Base-by-base conservation (phyloP, 37 sponge, comb jelly and placozoan genomes). In the Amphimedon queenslandica region DNA sequence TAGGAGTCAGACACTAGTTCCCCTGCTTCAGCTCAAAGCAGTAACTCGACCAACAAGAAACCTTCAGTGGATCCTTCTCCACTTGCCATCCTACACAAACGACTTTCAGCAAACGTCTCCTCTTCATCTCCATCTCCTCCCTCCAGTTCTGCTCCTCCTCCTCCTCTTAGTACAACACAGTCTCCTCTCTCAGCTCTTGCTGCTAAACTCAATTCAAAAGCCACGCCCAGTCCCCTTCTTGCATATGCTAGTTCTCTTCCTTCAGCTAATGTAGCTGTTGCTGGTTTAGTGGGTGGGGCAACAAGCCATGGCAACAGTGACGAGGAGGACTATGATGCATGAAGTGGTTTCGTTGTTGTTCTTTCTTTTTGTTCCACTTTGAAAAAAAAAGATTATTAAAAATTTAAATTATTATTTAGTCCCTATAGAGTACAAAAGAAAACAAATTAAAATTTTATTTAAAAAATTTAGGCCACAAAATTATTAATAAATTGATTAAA, bases 261-360 rank as follows among this genome's bases (percentile, higher is more conserved):
- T 6, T n/a, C 23, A 60, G 28, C 61, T n/a, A n/a, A 5, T 18
- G 13, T 18, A 47, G 53, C 8, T 13, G 53, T 18, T 47, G 53
- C 53, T 13, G 13, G n/a, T n/a, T n/a, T n/a, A n/a, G n/a, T n/a
- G n/a, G n/a, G n/a, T n/a, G n/a, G n/a, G n/a, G n/a, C n/a, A n/a
- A n/a, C n/a, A n/a, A n/a, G n/a, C n/a, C n/a, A 47, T 47, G 8
- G 8, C 51, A n/a, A 60, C 61, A 60, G 28, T 5, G 61, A 60
- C 23, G 61, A 60, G 61, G 61, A 60, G 23, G 61, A 60, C 28
- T 60, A 60, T n/a, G 61, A 60, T n/a, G 8, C 23, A 60, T 11
- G 53, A 60, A 60, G 5, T 60, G 61, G 8, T 11, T 60, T n/a
- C n/a, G n/a, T n/a, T n/a, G n/a, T n/a, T n/a, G n/a, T n/a, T n/a